phyloP scores from a whole-genome alignment of 2,113 vertebrate genomes.

The Ranitomeya variabilis region DNA sequence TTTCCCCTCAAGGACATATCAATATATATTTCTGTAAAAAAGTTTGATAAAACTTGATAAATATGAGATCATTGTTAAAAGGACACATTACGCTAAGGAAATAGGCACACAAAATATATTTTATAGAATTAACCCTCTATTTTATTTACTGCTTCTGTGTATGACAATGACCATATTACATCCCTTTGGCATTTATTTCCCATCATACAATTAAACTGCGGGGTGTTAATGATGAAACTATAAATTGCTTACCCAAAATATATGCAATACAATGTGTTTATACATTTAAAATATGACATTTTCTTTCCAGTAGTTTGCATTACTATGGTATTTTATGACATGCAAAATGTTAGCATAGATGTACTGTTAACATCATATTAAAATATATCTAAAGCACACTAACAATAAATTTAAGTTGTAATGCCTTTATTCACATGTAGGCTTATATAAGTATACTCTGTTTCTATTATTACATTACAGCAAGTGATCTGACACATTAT shows the following conservation, averaged over 20 bases:
- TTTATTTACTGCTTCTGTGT: background rate
- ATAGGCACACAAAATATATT: background rate
- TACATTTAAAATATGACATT: background rate
- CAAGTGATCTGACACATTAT: background rate
- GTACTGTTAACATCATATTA: background rate
- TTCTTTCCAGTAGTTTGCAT: conserved; percentile 6
- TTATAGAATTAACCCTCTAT: background rate
- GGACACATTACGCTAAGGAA: background rate
- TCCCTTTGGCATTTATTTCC: background rate
- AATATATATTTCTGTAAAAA: too few species aligned
- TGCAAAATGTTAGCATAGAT: background rate
- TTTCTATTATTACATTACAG: background rate
- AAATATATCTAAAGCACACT: background rate
- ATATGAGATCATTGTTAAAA: too few species aligned
- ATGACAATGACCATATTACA: background rate
- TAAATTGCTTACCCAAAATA: background rate
- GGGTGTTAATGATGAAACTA: background rate
- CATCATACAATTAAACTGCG: background rate
- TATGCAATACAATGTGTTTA: background rate
- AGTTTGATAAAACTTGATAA: too few species aligned
- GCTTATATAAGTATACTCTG: background rate
- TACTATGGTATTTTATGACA: background rate
- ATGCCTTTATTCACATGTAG: background rate
- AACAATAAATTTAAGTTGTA: background rate
- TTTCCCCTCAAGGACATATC: too few species aligned